Evolutionary conservation across 1,140 invertebrate species (phyloP).

Genomic region (Drosophila asahinai): DNA sequence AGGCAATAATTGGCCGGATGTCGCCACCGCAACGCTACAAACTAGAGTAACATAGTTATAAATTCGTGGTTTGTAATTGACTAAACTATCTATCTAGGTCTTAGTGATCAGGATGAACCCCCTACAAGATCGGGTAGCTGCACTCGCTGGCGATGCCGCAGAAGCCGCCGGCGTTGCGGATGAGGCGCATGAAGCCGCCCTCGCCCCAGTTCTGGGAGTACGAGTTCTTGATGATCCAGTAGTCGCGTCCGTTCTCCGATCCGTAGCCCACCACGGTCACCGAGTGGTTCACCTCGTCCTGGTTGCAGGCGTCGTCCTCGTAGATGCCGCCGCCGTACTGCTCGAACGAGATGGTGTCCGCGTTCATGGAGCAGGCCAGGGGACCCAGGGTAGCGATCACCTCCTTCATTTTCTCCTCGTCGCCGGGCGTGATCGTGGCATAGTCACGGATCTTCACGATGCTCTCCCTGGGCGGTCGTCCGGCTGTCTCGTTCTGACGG

Average conservation of each 20-base stretch:
- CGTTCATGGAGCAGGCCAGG: constrained; percentile 92
- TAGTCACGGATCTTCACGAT: constrained; percentile 89
- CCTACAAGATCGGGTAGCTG: constrained; percentile 78
- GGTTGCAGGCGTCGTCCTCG: constrained; percentile 86
- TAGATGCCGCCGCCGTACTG: constrained; percentile 91
- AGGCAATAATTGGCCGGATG: neutral
- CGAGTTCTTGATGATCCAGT: constrained; percentile 93
- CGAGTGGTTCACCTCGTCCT: constrained; percentile 86
- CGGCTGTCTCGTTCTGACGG: constrained; percentile 86
- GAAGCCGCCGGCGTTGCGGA: constrained; percentile 88
- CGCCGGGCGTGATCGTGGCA: constrained; percentile 88
- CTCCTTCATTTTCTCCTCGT: constrained; percentile 90
- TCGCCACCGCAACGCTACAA: constrained; percentile 13
- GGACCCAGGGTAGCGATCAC: constrained; percentile 94
- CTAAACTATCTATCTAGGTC: constrained; percentile 36
- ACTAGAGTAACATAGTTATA: constrained; percentile 58
- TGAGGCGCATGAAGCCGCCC: constrained; percentile 90
- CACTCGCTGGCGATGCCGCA: constrained; percentile 88
- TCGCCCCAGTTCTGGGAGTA: constrained; percentile 90
- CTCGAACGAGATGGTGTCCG: constrained; percentile 91
- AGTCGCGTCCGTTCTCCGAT: constrained; percentile 87
- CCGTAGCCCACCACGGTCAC: constrained; percentile 88
- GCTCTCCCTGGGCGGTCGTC: constrained; percentile 85
- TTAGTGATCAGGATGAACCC: neutral
- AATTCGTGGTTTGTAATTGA: constrained; percentile 57